Base-by-base conservation (phyloP, 2,113 vertebrate species). In the Motacilla alba region DNA sequence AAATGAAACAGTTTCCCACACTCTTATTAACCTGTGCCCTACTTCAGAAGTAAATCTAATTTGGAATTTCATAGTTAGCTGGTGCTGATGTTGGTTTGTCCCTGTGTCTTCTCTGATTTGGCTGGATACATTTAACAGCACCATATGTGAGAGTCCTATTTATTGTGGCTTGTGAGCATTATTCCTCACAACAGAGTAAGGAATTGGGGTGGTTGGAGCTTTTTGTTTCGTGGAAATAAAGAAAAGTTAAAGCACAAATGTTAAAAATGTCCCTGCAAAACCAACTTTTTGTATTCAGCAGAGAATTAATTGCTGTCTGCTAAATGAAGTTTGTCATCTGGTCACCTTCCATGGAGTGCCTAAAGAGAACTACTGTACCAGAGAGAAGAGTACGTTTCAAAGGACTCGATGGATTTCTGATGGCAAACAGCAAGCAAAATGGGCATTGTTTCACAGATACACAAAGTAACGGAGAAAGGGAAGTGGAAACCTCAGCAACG, bases 41-140 rank as follows among this genome's bases (percentile, higher is more conserved):
- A 66, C 44, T 91, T 94, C 69, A 94, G 81, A 75, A 73, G 62
- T 44, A 68, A 91, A 87, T 76, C 37, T 89, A 53, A 92, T 95
- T 58, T 89, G 77, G 2, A 16, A 44, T 66, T 91, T 82, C 46
- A 4, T 69, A 59, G 60, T 67, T 62, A 64, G 66, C 55, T 83
- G 13, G 23, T 35, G 82, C 52, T 87, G 37, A 37, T 73, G 43
- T 46, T 58, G 66, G 21, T 87, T 74, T 84, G 37, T 78, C 44
- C 53, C 43, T 9, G 13, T 11, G 44, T 56, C 80, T 87, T 37
- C 77, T 87, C 47, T 56, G 76, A n/a, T 62, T 93, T 77, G 2
- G 5, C 68, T 41, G 60, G n/a, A 14, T 46, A 16, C 6, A 1
- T 86, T 63, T 68, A 43, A 37, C 30, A 46, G 63, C 0, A 0